Conservation (phyloP, 1,140 invertebrate genomes). For the Battus philenor region DNA sequence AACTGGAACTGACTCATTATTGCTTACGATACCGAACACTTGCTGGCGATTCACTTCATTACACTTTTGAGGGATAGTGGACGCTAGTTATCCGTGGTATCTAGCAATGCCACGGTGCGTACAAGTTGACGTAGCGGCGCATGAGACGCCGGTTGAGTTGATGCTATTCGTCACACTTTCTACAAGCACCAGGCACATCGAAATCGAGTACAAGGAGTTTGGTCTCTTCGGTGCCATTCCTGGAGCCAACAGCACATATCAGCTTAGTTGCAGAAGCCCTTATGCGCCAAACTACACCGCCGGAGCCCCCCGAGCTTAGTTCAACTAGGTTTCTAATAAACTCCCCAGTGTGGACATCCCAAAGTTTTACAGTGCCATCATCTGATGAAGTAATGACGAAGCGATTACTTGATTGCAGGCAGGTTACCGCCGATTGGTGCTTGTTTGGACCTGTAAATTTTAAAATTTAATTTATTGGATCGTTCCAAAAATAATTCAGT, state of each 20-base stretch:
- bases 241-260: conserved; percentile 97
- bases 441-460: conserved; percentile 92
- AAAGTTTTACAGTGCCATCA: conserved; percentile 99
- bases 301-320: conserved; percentile 95
- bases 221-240: conserved; percentile 99
- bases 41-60: not conserved
- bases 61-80: not conserved
- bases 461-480: no score
- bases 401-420: conserved; percentile 97
- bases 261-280: conserved; percentile 95
- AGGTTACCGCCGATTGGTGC: conserved; percentile 98
- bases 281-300: conserved; percentile 99
- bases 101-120: conserved; percentile 65
- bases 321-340: conserved; percentile 97
- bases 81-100: not conserved
- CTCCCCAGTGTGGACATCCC: conserved; percentile 97
- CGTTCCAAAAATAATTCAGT: no score
- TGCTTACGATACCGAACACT: not conserved
- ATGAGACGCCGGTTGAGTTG: conserved; percentile 64
- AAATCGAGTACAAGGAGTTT: conserved; percentile 98
- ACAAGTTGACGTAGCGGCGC: conserved; percentile 64
- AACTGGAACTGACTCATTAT: no score
- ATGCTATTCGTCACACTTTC: conserved; percentile 75
- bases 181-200: conserved; percentile 86
- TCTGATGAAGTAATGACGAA: conserved; percentile 99